Evolutionary conservation across 2,113 vertebrate species (phyloP).

Genomic region (Callionymus lyra): DNA sequence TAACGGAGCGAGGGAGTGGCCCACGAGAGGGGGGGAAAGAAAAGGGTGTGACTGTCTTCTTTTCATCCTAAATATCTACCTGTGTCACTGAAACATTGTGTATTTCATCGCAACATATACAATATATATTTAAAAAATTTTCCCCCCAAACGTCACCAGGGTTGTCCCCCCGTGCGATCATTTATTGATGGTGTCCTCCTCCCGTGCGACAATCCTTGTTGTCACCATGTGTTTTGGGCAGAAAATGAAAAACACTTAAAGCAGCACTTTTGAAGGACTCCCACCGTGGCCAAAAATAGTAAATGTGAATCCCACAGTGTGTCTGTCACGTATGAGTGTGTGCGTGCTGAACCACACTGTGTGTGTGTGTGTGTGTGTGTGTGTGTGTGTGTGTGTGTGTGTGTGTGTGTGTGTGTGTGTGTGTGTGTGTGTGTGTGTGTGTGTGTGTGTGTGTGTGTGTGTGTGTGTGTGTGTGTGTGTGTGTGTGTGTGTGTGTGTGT

Average conservation of each 20-base stretch:
- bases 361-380: conserved; percentile 10
- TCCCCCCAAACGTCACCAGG: too few relatives aligned
- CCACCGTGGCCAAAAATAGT: conserved; percentile 59
- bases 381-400: not conserved
- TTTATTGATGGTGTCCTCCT: too few relatives aligned
- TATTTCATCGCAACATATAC: too few relatives aligned
- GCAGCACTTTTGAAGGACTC: conserved; percentile 56
- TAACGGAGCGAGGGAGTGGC: conserved; percentile 23
- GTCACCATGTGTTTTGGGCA: not conserved
- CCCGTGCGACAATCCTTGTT: not conserved
- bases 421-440: conserved; percentile 6
- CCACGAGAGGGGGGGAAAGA: not conserved
- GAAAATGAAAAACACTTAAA: conserved; percentile 58
- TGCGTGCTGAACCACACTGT: conserved; percentile 19
- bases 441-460: not conserved
- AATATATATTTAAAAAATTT: too few relatives aligned
- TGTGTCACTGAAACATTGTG: too few relatives aligned
- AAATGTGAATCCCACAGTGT: conserved; percentile 40
- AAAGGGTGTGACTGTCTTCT: not conserved
- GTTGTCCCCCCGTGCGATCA: too few relatives aligned
- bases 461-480: conserved; percentile 10
- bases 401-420: conserved; percentile 6
- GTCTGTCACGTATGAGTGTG: not conserved
- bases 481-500: conserved; percentile 9
- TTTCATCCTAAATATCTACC: not conserved